These are phyloP conservation scores for Seira sanloemensis DNA, from an alignment of 2,888 invertebrate genomes.

Conservation along the genomic window DNA sequence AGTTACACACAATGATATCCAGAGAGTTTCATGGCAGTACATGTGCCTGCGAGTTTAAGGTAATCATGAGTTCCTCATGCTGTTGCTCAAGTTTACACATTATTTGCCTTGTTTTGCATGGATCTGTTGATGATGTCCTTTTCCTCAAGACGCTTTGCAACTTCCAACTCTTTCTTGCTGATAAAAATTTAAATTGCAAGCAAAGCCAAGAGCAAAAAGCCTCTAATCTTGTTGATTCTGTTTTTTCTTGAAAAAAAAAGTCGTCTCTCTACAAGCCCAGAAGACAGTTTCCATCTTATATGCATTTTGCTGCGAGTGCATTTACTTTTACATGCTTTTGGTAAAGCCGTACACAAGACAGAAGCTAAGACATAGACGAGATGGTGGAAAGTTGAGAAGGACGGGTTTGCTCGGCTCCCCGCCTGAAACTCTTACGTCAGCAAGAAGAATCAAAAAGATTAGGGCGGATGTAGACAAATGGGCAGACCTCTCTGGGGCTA, in stretches of 20 bases:
- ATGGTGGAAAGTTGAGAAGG: constrained; percentile 76
- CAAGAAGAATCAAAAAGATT: constrained; percentile 76
- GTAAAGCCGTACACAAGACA: background rate
- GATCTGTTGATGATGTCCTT: too few species aligned
- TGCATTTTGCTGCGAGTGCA: too few species aligned
- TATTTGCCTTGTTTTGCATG: too few species aligned
- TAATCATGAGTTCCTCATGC: too few species aligned
- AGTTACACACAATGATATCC: too few species aligned
- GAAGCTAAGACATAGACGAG: constrained; percentile 39
- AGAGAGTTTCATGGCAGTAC: too few species aligned
- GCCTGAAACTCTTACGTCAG: constrained; percentile 79
- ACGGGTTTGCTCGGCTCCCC: constrained; percentile 78
- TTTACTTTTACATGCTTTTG: constrained; percentile 12
- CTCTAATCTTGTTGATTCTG: background rate
- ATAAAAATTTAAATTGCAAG: background rate
- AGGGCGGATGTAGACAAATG: constrained; percentile 70
- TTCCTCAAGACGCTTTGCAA: too few species aligned
- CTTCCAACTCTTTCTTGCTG: too few species aligned
- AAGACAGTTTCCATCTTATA: too few species aligned
- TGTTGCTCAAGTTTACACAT: too few species aligned
- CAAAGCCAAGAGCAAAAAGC: background rate
- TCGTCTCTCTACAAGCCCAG: background rate
- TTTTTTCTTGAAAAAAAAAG: background rate
- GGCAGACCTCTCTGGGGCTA: constrained; percentile 62
- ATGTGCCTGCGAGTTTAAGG: too few species aligned